These are phyloP conservation scores for Corynorhinus townsendii DNA, from an alignment of 2,113 vertebrate genomes.

Conservation along the genomic window DNA sequence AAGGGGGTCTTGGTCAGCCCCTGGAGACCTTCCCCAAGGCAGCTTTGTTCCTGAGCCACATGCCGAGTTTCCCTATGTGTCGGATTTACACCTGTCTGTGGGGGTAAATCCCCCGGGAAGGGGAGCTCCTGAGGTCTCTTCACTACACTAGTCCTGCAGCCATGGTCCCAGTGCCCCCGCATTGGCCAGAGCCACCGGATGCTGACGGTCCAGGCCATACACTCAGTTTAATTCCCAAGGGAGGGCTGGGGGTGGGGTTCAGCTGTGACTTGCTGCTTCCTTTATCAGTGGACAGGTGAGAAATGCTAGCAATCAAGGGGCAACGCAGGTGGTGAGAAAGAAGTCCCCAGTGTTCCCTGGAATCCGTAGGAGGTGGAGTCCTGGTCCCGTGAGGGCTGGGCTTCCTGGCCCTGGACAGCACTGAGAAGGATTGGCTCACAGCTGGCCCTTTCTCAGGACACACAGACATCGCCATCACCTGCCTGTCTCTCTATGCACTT, in stretches of 20 bases:
- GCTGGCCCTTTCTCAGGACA: background rate
- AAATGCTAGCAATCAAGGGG: background rate
- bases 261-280: background rate
- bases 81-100: background rate
- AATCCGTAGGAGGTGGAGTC: background rate
- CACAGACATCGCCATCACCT: background rate
- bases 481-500: too few species aligned
- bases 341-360: background rate
- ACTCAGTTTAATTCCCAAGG: background rate
- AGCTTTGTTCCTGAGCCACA: background rate
- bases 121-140: background rate
- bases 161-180: fast-evolving
- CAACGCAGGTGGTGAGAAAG: background rate
- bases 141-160: too few species aligned
- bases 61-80: background rate
- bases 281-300: background rate
- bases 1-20: background rate
- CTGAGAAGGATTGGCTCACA: background rate
- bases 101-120: background rate
- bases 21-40: background rate
- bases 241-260: fast-evolving
- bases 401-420: background rate
- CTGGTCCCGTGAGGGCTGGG: background rate
- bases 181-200: background rate
- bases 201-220: background rate